A percentile compares a stretch with the other conserved stretches of the same genome.
Conservation (phyloP, 1,140 invertebrate genomes). For the Dendroctonus ponderosae region DNA sequence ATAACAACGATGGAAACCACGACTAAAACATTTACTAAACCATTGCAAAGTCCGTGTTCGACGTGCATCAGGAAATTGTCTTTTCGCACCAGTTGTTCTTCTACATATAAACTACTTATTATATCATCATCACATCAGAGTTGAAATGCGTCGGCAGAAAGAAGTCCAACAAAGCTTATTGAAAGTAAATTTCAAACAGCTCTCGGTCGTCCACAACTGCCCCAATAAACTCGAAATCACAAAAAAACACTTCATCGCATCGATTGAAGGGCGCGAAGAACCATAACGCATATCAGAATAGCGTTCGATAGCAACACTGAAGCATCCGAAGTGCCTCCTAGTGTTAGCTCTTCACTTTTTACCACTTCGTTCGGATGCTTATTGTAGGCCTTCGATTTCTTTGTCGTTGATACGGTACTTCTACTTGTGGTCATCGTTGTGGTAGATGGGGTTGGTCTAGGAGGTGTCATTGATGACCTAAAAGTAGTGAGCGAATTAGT, state of each 20-base stretch:
- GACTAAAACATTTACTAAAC: constrained; percentile 28
- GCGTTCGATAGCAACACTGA: constrained; percentile 38
- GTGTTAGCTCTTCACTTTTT: constrained; percentile 85
- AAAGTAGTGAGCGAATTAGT: neutral
- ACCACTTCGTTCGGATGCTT: constrained; percentile 89
- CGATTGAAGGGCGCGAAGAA: constrained; percentile 31
- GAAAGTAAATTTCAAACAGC: neutral
- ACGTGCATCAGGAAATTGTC: neutral
- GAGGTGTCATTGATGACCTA: constrained; percentile 44
- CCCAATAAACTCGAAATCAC: constrained; percentile 1
- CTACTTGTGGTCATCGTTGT: constrained; percentile 41
- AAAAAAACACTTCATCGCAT: constrained; percentile 18
- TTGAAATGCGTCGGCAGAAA: no score
- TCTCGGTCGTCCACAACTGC: neutral
- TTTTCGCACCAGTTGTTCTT: no score
- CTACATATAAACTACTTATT: no score
- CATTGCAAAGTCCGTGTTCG: neutral
- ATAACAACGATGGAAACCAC: constrained; percentile 22
- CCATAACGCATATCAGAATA: constrained; percentile 40
- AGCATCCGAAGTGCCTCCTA: constrained; percentile 36
- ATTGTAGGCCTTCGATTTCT: constrained; percentile 62
- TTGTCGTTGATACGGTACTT: constrained; percentile 43
- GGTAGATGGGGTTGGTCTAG: constrained; percentile 49
- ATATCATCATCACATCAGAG: no score
- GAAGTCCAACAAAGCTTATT: neutral